Percentiles rank a stretch among this genome's conserved stretches.
Conservation (phyloP, 2,888 invertebrate genomes). For the Boloria selene region DNA sequence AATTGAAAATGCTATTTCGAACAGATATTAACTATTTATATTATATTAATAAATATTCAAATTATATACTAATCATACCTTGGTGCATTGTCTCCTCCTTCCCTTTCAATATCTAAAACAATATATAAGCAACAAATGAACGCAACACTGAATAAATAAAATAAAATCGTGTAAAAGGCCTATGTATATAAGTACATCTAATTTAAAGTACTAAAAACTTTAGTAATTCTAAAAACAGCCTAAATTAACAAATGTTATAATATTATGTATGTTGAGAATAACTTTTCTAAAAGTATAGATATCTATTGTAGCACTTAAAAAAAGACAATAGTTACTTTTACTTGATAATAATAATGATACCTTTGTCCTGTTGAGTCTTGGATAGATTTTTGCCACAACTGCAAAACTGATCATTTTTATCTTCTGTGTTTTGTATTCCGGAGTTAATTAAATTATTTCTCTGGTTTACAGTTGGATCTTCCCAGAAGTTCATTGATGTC, state of each 20-base stretch:
- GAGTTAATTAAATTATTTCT: constrained; percentile 3
- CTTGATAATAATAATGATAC: constrained; percentile 11
- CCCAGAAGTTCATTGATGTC: constrained; percentile 53
- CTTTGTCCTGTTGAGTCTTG: constrained; percentile 10
- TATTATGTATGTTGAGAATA: too few relatives aligned
- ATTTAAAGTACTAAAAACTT: too few relatives aligned
- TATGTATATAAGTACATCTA: too few relatives aligned
- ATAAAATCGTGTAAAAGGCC: too few relatives aligned
- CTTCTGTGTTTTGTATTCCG: constrained; percentile 11
- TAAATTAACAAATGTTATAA: too few relatives aligned
- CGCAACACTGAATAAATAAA: too few relatives aligned
- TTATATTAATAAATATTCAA: not conserved
- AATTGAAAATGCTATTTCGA: not conserved
- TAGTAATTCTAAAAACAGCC: too few relatives aligned
- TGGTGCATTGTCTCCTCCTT: constrained; percentile 42
- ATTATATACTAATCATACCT: constrained; percentile 39
- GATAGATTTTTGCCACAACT: constrained; percentile 19
- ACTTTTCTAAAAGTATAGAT: not conserved
- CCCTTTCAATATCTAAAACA: constrained; percentile 20
- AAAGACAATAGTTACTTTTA: not conserved
- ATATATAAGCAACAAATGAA: not conserved
- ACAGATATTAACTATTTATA: not conserved
- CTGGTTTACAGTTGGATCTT: constrained; percentile 39
- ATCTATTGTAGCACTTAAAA: not conserved
- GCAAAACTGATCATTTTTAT: constrained; percentile 18